Base-by-base conservation (phyloP, 2,113 vertebrate genomes). In the Solea solea region DNA sequence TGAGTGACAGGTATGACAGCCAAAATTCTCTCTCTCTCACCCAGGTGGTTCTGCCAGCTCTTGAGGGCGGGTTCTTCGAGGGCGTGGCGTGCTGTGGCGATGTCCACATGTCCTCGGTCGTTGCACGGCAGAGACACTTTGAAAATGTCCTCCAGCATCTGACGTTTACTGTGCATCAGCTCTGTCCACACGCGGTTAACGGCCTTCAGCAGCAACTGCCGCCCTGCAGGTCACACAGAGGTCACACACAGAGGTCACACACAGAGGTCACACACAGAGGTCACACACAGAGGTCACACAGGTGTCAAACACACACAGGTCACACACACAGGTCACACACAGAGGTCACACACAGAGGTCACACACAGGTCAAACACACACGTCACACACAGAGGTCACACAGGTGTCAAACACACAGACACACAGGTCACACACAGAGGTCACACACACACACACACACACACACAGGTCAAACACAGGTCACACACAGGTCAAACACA, bases 101-200 rank as follows among this genome's bases (percentile, higher is more conserved):
- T 97, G 89, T 99, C 98, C 89, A 99, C 97, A 1, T 98, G 96
- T 15, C 98, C 97, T 66, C 97, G 88, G 57, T 99, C 98, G 0
- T 98, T 99, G 75, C 97, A 94, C 14, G 97, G 97, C 14, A 99
- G 93, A 0, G 95, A 94, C 84, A 99, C 96, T 89, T 97, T 97
- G 88, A 99, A 98, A 71, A 95, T 94, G 65, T 99, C 98, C 81
- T 99, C 98, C 80, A 99, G 91, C 90, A 94, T 94, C 83, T 97
- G 97, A 12, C 97, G 95, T 86, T 99, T 99, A 84, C 96, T 98
- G 69, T 98, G 96, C 86, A 98, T 98, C 79, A 99, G 90, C 88
- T 99, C 98, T 1, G 97, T 98, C 98, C 98, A 99, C 49, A 99
- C 98, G 15, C 98, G 93, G 85, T 97, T 98, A 77, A 99, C 97